Evolutionary conservation across 2,888 invertebrate genomes (phyloP), one percentile per base, ranked within the genome.

Genomic region (Mythimna albipuncta): DNA sequence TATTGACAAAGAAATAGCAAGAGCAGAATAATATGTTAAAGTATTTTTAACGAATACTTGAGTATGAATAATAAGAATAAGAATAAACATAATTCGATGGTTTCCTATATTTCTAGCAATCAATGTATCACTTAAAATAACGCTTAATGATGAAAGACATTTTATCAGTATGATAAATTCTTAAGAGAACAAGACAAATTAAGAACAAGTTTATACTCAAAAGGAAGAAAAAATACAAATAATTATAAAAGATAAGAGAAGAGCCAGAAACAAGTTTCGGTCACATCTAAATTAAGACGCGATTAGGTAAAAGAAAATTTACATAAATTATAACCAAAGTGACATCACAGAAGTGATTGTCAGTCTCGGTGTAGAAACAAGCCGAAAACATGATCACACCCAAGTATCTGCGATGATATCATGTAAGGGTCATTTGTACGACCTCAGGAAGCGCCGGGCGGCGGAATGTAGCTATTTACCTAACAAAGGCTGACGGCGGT

Each of bases 401-500:
- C 75, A 77, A 75, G 65, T 76, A 84, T 76, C 73, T 74, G 71
- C 75, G 83, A 84, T 85, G 82, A 86, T 84, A 84, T 85, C 86
- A 83, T 84, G 73, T 72, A 80, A 77, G 69, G 75, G 81, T 82
- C 84, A 75, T 67, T 69, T 66, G 66, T 69, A 64, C 71, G 77
- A 82, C 76, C 80, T 82, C 77, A 83, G 85, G 79, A 82, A 85
- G 76, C 84, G 85, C 87, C 87, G 82, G 85, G 84, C 87, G 85
- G 87, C 89, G 87, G 71, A 76, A 87, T 86, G 89, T 88, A 89
- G 86, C 88, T 88, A 88, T 89, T 88, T 89, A 87, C 84, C 88
- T 88, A 90, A 92, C 92, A 92, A 92, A 93, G 92, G 92, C 90
- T 90, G 93, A 86, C 90, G 90, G 83, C 88, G 87, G 89, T 87